Percentiles rank a stretch among this genome's conserved stretches.
These are phyloP conservation scores for Actinernus sp. DNA, from an alignment of 92 coral and sea anemone genomes.

Conservation along the genomic window DNA sequence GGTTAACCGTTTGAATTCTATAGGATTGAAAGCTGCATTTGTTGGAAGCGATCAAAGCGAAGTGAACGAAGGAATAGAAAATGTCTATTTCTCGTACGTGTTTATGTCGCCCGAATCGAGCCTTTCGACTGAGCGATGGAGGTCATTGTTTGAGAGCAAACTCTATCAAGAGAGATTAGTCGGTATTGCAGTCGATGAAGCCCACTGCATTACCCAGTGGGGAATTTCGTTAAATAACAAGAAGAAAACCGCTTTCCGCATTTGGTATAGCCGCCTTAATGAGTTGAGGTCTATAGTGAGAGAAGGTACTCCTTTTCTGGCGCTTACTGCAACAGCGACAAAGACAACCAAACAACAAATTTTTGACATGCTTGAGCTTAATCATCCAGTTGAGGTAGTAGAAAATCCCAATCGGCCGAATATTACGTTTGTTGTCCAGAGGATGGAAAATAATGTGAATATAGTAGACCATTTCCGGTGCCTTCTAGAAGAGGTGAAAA, in stretches of 20 bases:
- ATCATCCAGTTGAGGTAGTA: conserved; percentile 19
- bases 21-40: no score
- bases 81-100: no score
- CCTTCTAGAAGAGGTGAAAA: conserved; percentile 7
- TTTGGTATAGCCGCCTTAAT: no score
- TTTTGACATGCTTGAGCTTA: conserved; percentile 23
- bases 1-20: no score
- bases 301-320: conserved; percentile 33
- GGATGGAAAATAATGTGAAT: conserved; percentile 10
- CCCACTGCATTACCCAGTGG: conserved; percentile 40
- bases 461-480: conserved; percentile 44
- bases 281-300: conserved; percentile 8
- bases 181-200: conserved; percentile 45
- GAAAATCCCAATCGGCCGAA: conserved; percentile 53
- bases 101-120: no score
- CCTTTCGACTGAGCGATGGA: no score
- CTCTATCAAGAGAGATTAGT: no score
- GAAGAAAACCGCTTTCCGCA: conserved; percentile 19
- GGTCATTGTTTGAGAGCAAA: no score
- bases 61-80: no score
- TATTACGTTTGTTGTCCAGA: conserved; percentile 22
- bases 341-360: conserved; percentile 25
- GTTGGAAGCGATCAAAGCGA: no score
- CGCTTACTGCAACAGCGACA: conserved; percentile 56
- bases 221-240: no score